Evolutionary conservation across 2,888 invertebrate genomes (phyloP).

Genomic region (Pyrrhosoma nymphula): DNA sequence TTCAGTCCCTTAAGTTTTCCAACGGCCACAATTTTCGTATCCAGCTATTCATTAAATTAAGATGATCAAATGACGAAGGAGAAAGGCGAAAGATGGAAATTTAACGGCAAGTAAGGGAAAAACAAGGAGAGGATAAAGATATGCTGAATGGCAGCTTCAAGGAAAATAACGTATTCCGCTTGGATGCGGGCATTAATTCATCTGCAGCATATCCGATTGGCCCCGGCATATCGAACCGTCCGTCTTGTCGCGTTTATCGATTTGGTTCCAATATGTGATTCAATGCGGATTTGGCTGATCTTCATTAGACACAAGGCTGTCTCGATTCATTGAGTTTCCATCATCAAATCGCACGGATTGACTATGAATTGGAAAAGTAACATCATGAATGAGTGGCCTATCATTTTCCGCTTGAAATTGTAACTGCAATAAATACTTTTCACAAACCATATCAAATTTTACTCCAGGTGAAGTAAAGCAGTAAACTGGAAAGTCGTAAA

Average conservation of each 20-base stretch:
- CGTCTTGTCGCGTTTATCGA: slow-evolving; percentile 28
- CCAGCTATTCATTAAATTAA: too few species aligned
- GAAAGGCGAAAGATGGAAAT: too few species aligned
- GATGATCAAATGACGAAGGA: too few species aligned
- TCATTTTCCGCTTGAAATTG: too few species aligned
- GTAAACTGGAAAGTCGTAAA: too few species aligned
- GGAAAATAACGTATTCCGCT: slow-evolving; percentile 49
- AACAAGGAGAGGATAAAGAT: not conserved
- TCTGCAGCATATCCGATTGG: slow-evolving; percentile 23
- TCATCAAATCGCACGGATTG: not conserved
- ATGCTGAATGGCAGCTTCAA: not conserved
- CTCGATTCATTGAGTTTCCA: not conserved
- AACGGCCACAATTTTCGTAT: too few species aligned
- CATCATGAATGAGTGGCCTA: too few species aligned
- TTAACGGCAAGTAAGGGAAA: not conserved
- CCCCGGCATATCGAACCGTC: not conserved
- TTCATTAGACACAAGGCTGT: not conserved
- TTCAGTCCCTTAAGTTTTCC: too few species aligned
- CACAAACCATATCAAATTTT: too few species aligned
- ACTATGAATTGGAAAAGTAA: not conserved
- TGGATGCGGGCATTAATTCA: slow-evolving; percentile 1
- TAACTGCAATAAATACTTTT: too few species aligned
- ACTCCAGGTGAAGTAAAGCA: too few species aligned
- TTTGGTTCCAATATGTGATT: not conserved
- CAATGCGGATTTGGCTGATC: not conserved